Conservation (phyloP, 1,140 invertebrate genomes). For the Brachionus angularis region DNA sequence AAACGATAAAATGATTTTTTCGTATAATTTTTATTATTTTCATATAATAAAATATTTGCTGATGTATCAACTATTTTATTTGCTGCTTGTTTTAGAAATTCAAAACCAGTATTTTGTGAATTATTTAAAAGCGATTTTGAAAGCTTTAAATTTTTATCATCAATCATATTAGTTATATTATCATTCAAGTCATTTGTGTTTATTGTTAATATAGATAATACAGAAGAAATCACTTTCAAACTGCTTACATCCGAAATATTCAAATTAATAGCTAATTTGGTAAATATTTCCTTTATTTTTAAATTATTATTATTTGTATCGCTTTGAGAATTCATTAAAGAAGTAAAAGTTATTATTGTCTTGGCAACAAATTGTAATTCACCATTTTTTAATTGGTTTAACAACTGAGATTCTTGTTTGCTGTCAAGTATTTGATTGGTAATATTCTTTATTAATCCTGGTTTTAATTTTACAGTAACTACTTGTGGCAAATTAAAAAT, state of each 20-base stretch:
- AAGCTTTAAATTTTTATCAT: background rate
- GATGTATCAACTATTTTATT: slow-evolving; percentile 4
- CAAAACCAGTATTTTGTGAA: background rate
- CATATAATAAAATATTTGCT: background rate
- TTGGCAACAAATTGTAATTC: background rate
- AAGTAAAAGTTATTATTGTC: background rate
- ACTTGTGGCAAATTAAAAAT: slow-evolving; percentile 1
- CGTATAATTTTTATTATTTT: background rate
- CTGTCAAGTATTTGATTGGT: background rate
- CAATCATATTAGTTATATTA: background rate
- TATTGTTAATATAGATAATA: background rate
- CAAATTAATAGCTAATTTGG: background rate
- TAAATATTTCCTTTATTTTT: slow-evolving; percentile 4
- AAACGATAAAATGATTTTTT: background rate
- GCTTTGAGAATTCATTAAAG: background rate
- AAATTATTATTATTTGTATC: background rate
- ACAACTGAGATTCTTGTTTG: background rate
- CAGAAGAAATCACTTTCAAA: slow-evolving; percentile 12
- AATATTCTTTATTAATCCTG: background rate
- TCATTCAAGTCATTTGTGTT: background rate
- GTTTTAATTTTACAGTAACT: background rate
- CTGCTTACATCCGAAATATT: slow-evolving; percentile 6
- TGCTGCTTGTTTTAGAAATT: slow-evolving; percentile 11
- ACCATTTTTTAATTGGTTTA: background rate
- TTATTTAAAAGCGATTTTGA: background rate